These are phyloP conservation scores for Thermophis baileyi DNA, from an alignment of 2,113 vertebrate genomes.

Conservation along the genomic window DNA sequence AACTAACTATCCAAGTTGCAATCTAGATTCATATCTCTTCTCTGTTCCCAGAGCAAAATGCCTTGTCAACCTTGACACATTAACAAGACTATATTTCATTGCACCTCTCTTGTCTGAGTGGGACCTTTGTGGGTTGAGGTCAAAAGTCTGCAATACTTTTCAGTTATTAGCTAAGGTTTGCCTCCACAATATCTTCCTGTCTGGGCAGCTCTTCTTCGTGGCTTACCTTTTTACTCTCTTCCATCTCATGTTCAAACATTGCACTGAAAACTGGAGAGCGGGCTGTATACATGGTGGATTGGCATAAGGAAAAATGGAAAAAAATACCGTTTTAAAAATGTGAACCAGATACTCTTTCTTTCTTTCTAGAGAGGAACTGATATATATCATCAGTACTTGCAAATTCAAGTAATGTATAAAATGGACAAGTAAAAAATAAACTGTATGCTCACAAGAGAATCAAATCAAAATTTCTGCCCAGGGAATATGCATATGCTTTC, in stretches of 20 bases:
- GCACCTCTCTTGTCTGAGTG: not conserved
- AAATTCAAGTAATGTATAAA: not conserved
- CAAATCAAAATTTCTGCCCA: not conserved
- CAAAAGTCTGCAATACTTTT: not conserved
- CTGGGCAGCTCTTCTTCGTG: not conserved
- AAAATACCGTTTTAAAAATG: not conserved
- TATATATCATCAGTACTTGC: not conserved
- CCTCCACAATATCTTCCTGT: not conserved
- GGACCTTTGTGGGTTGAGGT: not conserved
- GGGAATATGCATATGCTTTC: not conserved
- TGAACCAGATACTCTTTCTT: not conserved
- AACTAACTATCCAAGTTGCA: not conserved
- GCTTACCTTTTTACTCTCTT: constrained; percentile 87
- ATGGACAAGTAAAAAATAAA: not conserved
- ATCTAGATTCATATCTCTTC: not conserved
- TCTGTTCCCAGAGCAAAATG: not conserved
- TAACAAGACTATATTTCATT: not conserved
- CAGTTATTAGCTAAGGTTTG: not conserved
- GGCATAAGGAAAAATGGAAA: not conserved
- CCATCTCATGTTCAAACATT: constrained; percentile 94
- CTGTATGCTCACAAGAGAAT: not conserved
- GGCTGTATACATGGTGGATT: constrained; percentile 57
- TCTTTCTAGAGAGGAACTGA: not conserved
- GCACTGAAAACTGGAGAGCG: constrained; percentile 88
- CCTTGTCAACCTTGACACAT: not conserved